Base-by-base conservation (phyloP, 2,113 vertebrate species). In the Struthio camelus region DNA sequence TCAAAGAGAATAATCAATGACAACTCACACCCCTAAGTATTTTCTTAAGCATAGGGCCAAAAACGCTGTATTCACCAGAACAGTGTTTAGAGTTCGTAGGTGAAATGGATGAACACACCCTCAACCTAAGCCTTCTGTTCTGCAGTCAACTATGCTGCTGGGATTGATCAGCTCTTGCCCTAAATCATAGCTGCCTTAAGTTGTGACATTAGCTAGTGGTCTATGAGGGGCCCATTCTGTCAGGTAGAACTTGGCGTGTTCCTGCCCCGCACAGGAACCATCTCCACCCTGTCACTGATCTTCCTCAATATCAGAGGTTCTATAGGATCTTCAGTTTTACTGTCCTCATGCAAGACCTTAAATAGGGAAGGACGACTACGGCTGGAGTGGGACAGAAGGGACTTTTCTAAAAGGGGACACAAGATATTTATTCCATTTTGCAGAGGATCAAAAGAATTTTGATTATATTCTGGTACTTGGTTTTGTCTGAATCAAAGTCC, bases 371-470 rank as follows among this genome's bases (percentile, higher is more conserved):
- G n/a, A n/a, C n/a, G n/a, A 51, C 3, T 9, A 73, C 27, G 75
- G 81, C 36, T 34, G 14, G 34, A 93, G 58, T 2, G 2, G 34
- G 48, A 87, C 85, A 87, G 5, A 13, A 50, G 81, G 40, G n/a
- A 59, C 30, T 77, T 85, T 11, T 66, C 40, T 85, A 50, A 82
- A 46, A 38, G 2, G 16, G 7, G 38, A 89, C 73, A 73, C 9
- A 25, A 54, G 56, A 15, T 64, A 80, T 30, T 90, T 69, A 94
- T 77, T 83, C 67, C 67, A 94, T 95, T 96, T 80, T 83, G 85
- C 0, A 5, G 50, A 94, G 54, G 85, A 95, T 56, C 3, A 1
- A 46, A 51, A 79, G 51, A 67, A 56, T 84, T 87, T 75, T 78
- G 46, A 54, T 4, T 56, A 69, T 2, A 7, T 76, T 87, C 36